Evolutionary conservation across 1,140 invertebrate genomes (phyloP), one percentile per base, ranked within the genome.

Genomic region (Sitobion miscanthi): DNA sequence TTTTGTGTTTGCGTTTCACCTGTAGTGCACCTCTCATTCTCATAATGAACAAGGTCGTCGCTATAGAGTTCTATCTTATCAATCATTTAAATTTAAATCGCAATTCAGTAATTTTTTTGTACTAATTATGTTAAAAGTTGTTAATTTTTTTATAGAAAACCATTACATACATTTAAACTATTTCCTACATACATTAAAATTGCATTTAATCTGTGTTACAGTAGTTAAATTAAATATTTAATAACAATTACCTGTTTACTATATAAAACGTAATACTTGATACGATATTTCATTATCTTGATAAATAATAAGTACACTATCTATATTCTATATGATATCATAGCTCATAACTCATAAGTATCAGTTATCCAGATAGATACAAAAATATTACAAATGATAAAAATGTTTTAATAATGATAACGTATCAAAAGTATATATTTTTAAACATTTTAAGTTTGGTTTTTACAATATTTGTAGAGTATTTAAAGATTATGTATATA

Each of bases 1-100:
- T 91, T 91, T 77, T 82, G 45, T 92, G 47, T 83, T 83, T 52
- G 47, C 91, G 21, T 92, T 91, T 83, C 91, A 92, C 91, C 91
- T 92, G 91, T 92, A 92, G 91, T 83, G 91, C 91, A 54, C 91
- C 91, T 92, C 91, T 83, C 47, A 49, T 57, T 62, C 35, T 85
- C 42, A 47, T 85, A 92, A 92, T 52, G n/a, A 54, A 82, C 47
- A 92, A 92, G 62, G 91, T 82, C 77, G 35, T 82, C 0, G 47
- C 25, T 57, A 54, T 21, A 25, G 25, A 82, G n/a, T 30, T 45
- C 38, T 47, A 77, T 85, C 77, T 92, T 92, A 92, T 83, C 91
- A 83, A 52, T 52, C 11, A 82, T 91, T 91, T 77, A 77, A 21
- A 49, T 77, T 91, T 47, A 49, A 83, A 92, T 92, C 47, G 35